Conservation (phyloP, 92 coral and sea anemone species). For the Umimayanthus chanpuru region DNA sequence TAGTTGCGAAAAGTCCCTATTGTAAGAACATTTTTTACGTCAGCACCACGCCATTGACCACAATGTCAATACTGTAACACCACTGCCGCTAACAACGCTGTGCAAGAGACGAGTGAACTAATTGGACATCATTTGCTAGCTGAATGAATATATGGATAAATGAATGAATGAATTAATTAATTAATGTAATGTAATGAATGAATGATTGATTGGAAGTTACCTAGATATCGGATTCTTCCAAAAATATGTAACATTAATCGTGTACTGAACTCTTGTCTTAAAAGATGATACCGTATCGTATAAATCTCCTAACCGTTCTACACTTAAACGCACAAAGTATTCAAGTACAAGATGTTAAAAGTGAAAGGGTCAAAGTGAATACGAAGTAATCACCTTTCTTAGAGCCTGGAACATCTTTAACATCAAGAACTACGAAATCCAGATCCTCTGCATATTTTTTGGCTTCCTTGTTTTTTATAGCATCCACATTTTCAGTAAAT, state of each 20-base stretch:
- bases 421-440: conserved; percentile 70
- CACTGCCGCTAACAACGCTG: not conserved
- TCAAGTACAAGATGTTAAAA: not conserved
- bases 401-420: conserved; percentile 49
- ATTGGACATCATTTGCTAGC: no score
- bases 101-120: not conserved
- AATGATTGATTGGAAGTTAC: not conserved
- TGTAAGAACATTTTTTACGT: no score
- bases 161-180: no score
- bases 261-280: no score
- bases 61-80: not conserved
- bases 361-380: not conserved
- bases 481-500: conserved; percentile 5
- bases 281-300: no score
- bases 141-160: no score
- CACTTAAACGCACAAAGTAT: not conserved
- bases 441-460: conserved; percentile 59
- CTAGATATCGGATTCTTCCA: not conserved
- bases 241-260: no score
- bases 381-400: conserved; percentile 54
- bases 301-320: not conserved
- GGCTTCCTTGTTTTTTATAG: conserved; percentile 29
- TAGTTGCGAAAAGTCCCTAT: no score
- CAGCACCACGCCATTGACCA: not conserved
- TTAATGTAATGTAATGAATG: no score